Percentiles rank a stretch among this genome's conserved stretches.
Evolutionary conservation across 2,797 vertebrate genomes (phyloP).

Genomic region (Acanthurus leucopareius): DNA sequence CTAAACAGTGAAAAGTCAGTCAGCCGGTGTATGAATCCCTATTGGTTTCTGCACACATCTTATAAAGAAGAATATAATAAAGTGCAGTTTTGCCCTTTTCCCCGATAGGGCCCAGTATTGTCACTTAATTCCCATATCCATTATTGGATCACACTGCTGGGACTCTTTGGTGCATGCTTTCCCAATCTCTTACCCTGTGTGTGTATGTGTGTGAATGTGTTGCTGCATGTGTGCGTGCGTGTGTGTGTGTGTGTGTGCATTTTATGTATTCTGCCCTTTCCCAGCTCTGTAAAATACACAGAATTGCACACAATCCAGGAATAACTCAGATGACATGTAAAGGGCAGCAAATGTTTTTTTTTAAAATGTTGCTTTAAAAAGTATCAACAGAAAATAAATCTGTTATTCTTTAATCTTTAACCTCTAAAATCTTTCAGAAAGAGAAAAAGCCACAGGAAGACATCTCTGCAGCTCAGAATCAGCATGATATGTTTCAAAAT

Average conservation of each 20-base stretch:
- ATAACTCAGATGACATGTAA: conserved; percentile 64
- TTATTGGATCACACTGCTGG: conserved; percentile 37
- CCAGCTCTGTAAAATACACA: conserved; percentile 52
- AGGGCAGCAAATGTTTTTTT: conserved; percentile 67
- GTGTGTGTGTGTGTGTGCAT: conserved; percentile 65
- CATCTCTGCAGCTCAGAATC: conserved; percentile 16
- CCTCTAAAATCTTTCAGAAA: conserved; percentile 13
- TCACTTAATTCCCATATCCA: conserved; percentile 44
- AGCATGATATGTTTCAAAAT: conserved; percentile 16
- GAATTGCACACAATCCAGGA: conserved; percentile 64
- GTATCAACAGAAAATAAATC: conserved; percentile 38
- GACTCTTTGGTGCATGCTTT: conserved; percentile 6
- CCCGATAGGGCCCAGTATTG: conserved; percentile 28
- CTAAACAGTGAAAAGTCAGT: conserved; percentile 28
- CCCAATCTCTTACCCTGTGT: neutral
- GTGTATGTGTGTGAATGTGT: conserved; percentile 38
- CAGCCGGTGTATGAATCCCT: neutral
- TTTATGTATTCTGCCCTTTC: conserved; percentile 54
- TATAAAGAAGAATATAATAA: neutral
- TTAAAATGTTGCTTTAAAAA: conserved; percentile 21
- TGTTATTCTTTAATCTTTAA: conserved; percentile 27
- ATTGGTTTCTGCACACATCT: neutral
- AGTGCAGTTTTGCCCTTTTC: neutral
- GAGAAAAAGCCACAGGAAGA: conserved; percentile 23
- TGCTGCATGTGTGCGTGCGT: conserved; percentile 62